Evolutionary conservation across 2,113 vertebrate genomes (phyloP).

Genomic region (Echinops telfairi): DNA sequence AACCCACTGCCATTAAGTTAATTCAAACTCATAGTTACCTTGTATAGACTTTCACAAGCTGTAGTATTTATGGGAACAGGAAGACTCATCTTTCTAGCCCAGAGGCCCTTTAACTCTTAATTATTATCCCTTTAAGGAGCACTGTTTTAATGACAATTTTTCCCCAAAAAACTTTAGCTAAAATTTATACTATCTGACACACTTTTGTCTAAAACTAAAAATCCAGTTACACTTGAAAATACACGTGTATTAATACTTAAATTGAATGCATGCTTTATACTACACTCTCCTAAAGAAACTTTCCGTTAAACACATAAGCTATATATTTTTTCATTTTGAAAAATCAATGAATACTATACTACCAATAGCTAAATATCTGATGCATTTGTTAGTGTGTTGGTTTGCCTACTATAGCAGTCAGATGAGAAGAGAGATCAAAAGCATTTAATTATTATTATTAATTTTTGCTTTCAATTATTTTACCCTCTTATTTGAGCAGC

Average conservation of each 20-base stretch:
- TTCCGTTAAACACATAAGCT: background rate
- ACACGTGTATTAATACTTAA: background rate
- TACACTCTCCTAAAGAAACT: background rate
- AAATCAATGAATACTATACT: constrained; percentile 31
- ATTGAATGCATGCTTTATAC: background rate
- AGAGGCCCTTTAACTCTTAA: background rate
- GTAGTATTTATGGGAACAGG: too few relatives aligned
- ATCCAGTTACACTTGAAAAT: constrained; percentile 55
- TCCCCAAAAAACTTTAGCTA: background rate
- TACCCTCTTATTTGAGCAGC: constrained; percentile 14
- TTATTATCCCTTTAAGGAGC: background rate
- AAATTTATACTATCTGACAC: background rate
- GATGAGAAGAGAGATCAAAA: background rate
- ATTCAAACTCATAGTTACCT: too few relatives aligned
- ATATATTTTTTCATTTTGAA: constrained; percentile 20
- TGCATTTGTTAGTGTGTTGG: background rate
- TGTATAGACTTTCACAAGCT: too few relatives aligned
- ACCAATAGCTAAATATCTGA: background rate
- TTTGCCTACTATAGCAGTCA: background rate
- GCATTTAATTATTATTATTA: background rate
- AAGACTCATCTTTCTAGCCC: too few relatives aligned
- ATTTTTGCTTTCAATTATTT: background rate
- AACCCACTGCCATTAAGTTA: too few relatives aligned
- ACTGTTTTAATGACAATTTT: constrained; percentile 5
- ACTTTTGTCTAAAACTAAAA: constrained; percentile 19